A percentile compares a stretch with the other conserved stretches of the same genome.
These are phyloP conservation scores for Exaiptasia diaphana DNA, from an alignment of 64 coral and sea anemone species.

Conservation along the genomic window DNA sequence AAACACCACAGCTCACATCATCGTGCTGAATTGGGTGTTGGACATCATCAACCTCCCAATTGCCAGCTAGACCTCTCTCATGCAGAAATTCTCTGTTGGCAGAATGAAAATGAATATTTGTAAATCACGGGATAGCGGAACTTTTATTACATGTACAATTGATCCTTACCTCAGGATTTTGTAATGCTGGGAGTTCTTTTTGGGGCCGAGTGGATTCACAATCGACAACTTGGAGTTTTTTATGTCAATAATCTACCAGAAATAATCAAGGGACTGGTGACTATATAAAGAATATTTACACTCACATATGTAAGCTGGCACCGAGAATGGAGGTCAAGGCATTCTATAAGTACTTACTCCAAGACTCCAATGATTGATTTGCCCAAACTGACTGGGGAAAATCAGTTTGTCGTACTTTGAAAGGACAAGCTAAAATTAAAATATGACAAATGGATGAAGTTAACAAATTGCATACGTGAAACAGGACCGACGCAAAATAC, in stretches of 20 bases:
- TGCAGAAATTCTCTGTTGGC: neutral
- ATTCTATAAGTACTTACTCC: neutral
- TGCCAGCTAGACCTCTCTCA: neutral
- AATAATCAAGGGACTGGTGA: too few species aligned
- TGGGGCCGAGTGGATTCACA: neutral
- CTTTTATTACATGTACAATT: neutral
- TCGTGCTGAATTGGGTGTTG: neutral
- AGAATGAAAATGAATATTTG: too few species aligned
- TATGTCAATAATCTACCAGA: neutral
- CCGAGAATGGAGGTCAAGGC: too few species aligned
- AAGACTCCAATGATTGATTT: conserved; percentile 1
- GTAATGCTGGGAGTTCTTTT: neutral
- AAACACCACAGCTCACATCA: neutral
- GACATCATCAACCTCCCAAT: neutral
- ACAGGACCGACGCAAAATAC: too few species aligned
- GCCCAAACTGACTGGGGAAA: neutral
- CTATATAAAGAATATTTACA: too few species aligned
- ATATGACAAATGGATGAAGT: too few species aligned
- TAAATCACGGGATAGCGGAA: too few species aligned
- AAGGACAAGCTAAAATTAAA: neutral
- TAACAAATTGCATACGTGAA: too few species aligned
- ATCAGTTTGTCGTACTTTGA: neutral
- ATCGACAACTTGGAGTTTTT: neutral
- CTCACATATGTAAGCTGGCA: too few species aligned
- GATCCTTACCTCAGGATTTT: neutral